phyloP scores from a whole-genome alignment of 2,888 invertebrate species.

The Aradus depressus region DNA sequence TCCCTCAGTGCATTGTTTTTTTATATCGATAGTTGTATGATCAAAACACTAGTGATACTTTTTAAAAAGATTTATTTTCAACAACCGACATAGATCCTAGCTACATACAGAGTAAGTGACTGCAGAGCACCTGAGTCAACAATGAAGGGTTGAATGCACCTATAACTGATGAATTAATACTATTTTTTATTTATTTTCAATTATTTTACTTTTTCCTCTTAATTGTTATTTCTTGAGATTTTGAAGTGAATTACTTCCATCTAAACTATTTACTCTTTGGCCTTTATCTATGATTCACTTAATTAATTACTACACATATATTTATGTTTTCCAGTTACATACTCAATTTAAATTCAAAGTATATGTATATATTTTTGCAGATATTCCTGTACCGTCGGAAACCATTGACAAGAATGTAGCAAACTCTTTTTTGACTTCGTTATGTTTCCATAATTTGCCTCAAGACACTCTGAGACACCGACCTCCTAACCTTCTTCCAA shows the following conservation, averaged over 20 bases:
- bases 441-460: slow-evolving; percentile 35
- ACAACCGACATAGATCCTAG: no score
- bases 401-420: slow-evolving; percentile 4
- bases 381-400: neutral
- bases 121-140: no score
- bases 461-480: slow-evolving; percentile 58
- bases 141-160: no score
- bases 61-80: no score
- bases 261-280: neutral
- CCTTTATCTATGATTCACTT: neutral
- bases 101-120: no score
- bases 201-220: neutral
- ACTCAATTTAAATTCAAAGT: neutral
- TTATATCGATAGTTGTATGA: no score
- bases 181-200: no score
- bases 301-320: neutral
- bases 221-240: neutral
- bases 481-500: slow-evolving; percentile 65
- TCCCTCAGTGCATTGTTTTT: no score
- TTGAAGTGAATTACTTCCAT: neutral
- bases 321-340: neutral
- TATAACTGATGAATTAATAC: no score
- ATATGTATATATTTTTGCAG: neutral
- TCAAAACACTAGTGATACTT: no score
- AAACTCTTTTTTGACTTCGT: slow-evolving; percentile 21